A percentile compares a stretch with the other conserved stretches of the same genome.
phyloP scores from a whole-genome alignment of 2,797 vertebrate genomes.

The Rhynchotus rufescens region DNA sequence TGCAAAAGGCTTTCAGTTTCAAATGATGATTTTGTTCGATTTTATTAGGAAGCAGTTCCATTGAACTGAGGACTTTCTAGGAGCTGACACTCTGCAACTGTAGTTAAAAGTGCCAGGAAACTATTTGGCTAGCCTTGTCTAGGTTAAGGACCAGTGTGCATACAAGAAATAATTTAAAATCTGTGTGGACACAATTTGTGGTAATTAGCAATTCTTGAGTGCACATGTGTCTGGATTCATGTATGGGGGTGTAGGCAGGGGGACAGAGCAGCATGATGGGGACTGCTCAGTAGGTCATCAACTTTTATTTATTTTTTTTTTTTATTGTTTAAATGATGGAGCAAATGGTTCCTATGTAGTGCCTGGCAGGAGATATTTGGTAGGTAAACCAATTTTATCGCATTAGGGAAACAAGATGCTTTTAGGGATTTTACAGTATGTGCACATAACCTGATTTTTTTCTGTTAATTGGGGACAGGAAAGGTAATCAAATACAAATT shows the following conservation, averaged over 20 bases:
- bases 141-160: neutral
- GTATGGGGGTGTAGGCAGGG: neutral
- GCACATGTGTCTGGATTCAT: neutral
- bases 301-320: rapidly evolving
- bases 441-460: constrained; percentile 78
- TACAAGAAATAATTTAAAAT: neutral
- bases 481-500: constrained; percentile 79
- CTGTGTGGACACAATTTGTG: neutral
- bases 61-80: neutral
- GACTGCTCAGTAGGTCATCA: neutral
- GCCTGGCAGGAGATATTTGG: neutral
- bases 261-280: too few species aligned
- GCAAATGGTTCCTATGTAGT: neutral
- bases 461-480: constrained; percentile 62
- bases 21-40: neutral
- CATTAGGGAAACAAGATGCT: neutral
- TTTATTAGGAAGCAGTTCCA: neutral
- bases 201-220: neutral
- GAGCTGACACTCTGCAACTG: neutral
- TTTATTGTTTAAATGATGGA: neutral
- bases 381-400: neutral
- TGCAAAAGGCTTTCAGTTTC: neutral
- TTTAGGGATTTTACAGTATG: constrained; percentile 39
- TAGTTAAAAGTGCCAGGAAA: neutral
- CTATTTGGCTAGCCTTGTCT: neutral